These are phyloP conservation scores for Tinea trinotella DNA, from an alignment of 2,888 invertebrate genomes.

Conservation along the genomic window DNA sequence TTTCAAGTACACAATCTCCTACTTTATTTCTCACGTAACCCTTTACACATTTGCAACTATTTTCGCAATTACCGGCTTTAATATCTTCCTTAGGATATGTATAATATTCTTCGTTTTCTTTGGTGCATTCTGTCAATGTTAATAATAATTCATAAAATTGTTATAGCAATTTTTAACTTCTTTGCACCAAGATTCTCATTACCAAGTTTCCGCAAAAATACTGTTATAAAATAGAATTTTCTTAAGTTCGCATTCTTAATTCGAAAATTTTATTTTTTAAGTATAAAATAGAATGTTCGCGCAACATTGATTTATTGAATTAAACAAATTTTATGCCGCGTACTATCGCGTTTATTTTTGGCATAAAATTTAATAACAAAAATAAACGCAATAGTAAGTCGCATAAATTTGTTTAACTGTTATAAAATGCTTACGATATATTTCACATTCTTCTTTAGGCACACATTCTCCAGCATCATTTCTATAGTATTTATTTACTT, in stretches of 20 bases:
- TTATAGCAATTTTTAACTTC: no score
- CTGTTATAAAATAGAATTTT: no score
- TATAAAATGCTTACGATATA: background rate
- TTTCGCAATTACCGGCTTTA: background rate
- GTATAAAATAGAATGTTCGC: no score
- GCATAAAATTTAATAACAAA: background rate
- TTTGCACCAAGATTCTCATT: no score
- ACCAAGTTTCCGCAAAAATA: no score
- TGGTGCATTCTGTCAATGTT: background rate
- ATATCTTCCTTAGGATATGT: background rate
- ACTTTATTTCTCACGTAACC: background rate
- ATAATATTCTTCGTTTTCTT: constrained; percentile 6
- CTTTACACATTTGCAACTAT: background rate
- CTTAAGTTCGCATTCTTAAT: no score
- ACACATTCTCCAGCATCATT: constrained; percentile 23
- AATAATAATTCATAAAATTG: background rate
- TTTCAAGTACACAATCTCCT: background rate
- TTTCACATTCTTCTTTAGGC: constrained; percentile 22
- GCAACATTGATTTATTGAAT: no score
- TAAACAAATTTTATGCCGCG: background rate
- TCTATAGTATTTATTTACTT: constrained; percentile 17
- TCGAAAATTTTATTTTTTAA: no score
- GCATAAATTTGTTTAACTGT: no score
- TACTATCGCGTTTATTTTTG: background rate
- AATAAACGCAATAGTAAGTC: no score